A percentile compares a stretch with the other conserved stretches of the same genome.
These are phyloP conservation scores for Crossocerus cetratus DNA, from an alignment of 2,888 invertebrate species.

Conservation along the genomic window DNA sequence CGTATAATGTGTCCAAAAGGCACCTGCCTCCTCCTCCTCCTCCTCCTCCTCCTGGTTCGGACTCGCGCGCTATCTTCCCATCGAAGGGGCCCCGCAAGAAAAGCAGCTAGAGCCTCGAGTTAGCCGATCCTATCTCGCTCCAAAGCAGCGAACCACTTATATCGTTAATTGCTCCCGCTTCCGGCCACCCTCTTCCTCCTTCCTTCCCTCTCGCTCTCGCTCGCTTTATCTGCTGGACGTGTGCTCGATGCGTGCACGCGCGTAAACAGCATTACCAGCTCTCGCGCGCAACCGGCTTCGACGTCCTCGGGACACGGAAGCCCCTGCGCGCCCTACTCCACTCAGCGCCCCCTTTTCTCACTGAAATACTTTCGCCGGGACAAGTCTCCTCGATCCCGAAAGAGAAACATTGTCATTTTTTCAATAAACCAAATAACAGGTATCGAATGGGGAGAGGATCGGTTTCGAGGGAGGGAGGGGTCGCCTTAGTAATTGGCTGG, in stretches of 20 bases:
- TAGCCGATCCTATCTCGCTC: conserved; percentile 70
- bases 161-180: conserved; percentile 77
- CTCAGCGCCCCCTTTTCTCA: conserved; percentile 25
- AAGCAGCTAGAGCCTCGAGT: conserved; percentile 66
- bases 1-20: conserved; percentile 74
- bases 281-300: conserved; percentile 41
- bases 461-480: conserved; percentile 39
- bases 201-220: conserved; percentile 30
- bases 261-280: conserved; percentile 49
- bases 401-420: neutral
- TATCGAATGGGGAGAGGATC: neutral
- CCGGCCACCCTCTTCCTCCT: conserved; percentile 68
- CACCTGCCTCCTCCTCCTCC: conserved; percentile 67
- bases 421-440: neutral
- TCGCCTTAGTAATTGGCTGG: conserved; percentile 37
- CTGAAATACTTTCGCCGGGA: conserved; percentile 24
- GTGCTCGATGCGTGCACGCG: conserved; percentile 41
- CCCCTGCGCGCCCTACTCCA: conserved; percentile 52
- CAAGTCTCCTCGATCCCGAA: conserved; percentile 21
- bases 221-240: conserved; percentile 20
- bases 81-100: conserved; percentile 66
- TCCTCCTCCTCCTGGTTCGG: conserved; percentile 36
- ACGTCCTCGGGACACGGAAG: conserved; percentile 40
- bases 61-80: conserved; percentile 67
- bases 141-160: conserved; percentile 76